These are phyloP conservation scores for Rhinolophus sinicus DNA, from an alignment of 2,113 vertebrate genomes.

Conservation along the genomic window DNA sequence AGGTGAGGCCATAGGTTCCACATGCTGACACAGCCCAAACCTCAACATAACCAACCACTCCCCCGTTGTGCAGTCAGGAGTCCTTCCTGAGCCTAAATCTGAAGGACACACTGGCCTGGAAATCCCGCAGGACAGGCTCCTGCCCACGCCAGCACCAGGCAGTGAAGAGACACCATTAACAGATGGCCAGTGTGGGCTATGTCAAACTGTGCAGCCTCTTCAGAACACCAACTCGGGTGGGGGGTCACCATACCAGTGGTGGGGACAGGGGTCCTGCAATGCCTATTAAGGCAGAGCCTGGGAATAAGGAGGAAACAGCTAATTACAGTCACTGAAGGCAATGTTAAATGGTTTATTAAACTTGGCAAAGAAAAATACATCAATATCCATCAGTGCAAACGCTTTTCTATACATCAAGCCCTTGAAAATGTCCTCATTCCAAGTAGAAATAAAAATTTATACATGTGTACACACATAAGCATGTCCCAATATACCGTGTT, in stretches of 20 bases:
- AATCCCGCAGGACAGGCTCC: background rate
- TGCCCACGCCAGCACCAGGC: background rate
- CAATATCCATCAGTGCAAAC: background rate
- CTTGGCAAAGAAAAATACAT: slow-evolving; percentile 59
- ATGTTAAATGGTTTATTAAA: slow-evolving; percentile 62
- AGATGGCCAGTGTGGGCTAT: background rate
- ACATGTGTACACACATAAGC: background rate
- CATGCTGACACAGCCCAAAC: background rate
- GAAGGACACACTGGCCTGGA: background rate
- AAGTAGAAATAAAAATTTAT: background rate
- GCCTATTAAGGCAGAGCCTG: background rate
- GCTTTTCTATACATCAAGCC: slow-evolving; percentile 25
- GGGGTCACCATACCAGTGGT: background rate
- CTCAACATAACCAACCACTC: background rate
- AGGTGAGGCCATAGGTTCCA: background rate
- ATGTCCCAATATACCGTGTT: background rate
- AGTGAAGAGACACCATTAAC: background rate
- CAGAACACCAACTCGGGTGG: background rate
- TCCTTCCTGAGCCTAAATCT: background rate
- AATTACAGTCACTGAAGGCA: slow-evolving; percentile 40
- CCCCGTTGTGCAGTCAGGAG: background rate
- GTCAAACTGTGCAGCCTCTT: background rate
- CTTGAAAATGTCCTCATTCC: slow-evolving; percentile 11
- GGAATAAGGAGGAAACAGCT: slow-evolving; percentile 12
- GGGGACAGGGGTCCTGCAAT: background rate